Evolutionary conservation across 2,888 invertebrate species (phyloP), one percentile per base, ranked within the genome.

Genomic region (Polylopha cassiicola): DNA sequence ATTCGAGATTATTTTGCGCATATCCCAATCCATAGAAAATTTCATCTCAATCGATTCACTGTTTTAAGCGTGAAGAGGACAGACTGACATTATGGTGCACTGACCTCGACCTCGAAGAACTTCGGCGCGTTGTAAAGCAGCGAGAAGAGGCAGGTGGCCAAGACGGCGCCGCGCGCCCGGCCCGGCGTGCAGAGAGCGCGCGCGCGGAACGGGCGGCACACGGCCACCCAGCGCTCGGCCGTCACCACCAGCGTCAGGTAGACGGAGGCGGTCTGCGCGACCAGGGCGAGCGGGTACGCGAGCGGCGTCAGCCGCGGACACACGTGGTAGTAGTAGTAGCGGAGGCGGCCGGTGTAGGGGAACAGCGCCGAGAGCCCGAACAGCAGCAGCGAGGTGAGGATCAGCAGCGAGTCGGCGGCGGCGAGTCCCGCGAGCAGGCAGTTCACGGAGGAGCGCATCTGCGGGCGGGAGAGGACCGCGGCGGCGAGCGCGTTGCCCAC

Each of bases 391-490:
- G 95, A 94, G 28, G 95, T 95, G 55, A 95, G 85, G 58, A 98
- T 94, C 54, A 98, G 89, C 49, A 94, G 89, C 6, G 95, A 95
- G 87, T 99, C 99, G 77, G 96, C 97, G 56, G 95, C 89, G 13
- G 98, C 98, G 55, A 99, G 88, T 3, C 97, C 97, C 50, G 96
- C 94, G 44, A 99, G 89, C 65, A 98, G 89, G 75, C 96, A 95
- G 80, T 98, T 98, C 66, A 98, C 95, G 65, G 97, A 97, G 43
- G 96, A 96, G 61, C 95, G 91, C 98, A 98, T 98, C 77, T 97
- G 94, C 13, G 97, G 96, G 37, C 96, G 89, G 42, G 95, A 94
- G 33, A 97, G 87, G 55, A 97, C 96, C 45, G 97, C 91, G 88
- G 95, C 94, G 22, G 97, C 92, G 39, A 98, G 92, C 41, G 94